A percentile compares a stretch with the other conserved stretches of the same genome.
Conservation (phyloP, 1,140 invertebrate species). For the Penaeus vannamei region DNA sequence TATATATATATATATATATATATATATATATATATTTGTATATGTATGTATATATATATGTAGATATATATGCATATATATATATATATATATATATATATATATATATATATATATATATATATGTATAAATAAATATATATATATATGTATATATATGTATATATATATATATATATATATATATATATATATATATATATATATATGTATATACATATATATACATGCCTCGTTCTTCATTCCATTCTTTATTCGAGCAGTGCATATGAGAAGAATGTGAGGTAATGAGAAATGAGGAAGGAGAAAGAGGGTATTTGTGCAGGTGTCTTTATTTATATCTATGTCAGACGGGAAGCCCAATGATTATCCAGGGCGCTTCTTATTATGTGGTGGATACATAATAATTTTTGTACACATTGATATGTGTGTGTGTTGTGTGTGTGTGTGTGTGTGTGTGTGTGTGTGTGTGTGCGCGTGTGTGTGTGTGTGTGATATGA, state of each 20-base stretch:
- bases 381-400: too few species aligned
- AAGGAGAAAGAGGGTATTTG: background rate
- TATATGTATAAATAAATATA: too few species aligned
- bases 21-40: background rate
- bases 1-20: background rate
- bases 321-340: too few species aligned
- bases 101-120: background rate
- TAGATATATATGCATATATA: conserved; percentile 22
- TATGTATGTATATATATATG: conserved; percentile 19
- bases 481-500: too few species aligned
- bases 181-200: conserved; percentile 13
- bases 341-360: too few species aligned
- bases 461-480: too few species aligned
- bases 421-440: too few species aligned
- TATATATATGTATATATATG: background rate
- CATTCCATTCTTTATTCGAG: background rate
- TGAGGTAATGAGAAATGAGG: too few species aligned
- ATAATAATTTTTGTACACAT: too few species aligned
- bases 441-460: too few species aligned
- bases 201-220: background rate
- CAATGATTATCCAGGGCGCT: too few species aligned
- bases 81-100: conserved; percentile 16
- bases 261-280: too few species aligned
- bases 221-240: background rate
- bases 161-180: conserved; percentile 14